Base-by-base conservation (phyloP, 2,113 vertebrate species). In the Cyphomyrus discorhynchus region DNA sequence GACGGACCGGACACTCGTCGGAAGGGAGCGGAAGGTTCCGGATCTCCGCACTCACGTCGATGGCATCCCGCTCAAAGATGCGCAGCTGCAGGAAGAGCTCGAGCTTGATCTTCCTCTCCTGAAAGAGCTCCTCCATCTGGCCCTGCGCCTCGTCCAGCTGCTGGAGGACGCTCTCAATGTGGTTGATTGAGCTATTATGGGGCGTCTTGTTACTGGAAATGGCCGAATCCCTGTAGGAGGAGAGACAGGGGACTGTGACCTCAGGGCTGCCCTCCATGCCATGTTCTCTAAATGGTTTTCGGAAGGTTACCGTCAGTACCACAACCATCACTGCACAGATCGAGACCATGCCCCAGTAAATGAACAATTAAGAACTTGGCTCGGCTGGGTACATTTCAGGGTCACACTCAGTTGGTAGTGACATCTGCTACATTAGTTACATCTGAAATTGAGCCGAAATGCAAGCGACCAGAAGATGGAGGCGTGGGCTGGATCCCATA, bases 81-180 rank as follows among this genome's bases (percentile, higher is more conserved):
- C 98, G 97, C 70, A 99, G 97, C 95, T 99, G 98, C 91, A 99
- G 95, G 93, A 99, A 99, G 88, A 99, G 97, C 91, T 99, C 98
- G 10, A 99, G 96, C 91, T 99, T 99, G 95, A 99, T 98, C 95
- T 99, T 99, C 93, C 98, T 96, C 87, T 99, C 98, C 94, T 99
- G 98, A 91, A 99, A 99, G 89, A 99, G 97, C 92, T 99, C 98
- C 94, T 99, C 98, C 98, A 99, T 99, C 95, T 99, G 98, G 42
- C 97, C 97, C 53, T 99, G 98, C 21, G 98, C 98, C 94, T 99
- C 98, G 77, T 99, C 98, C 95, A 99, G 97, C 95, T 99, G 98
- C 94, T 99, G 98, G 92, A 99, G 96, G 89, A 99, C 98, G 2
- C 97, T 98, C 95, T 99, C 98, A 3, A 99, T 99, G 95, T 99